Percentiles rank a stretch among this genome's conserved stretches.
Conservation (phyloP, 2,797 vertebrate species). For the Melanotaenia maccullochi region DNA sequence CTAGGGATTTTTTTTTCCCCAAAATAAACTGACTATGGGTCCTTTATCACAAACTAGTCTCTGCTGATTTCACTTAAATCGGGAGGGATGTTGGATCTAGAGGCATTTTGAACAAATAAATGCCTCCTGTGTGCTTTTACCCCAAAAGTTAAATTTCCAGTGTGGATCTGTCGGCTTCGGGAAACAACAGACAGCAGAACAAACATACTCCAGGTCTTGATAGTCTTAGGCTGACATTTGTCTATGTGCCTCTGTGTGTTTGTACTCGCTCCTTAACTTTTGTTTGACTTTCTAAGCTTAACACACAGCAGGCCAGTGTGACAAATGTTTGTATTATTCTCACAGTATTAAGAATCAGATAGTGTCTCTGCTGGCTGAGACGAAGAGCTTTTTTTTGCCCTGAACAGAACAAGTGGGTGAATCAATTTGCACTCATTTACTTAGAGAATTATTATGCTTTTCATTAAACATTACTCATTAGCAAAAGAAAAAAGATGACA, state of each 20-base stretch:
- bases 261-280: slow-evolving; percentile 1
- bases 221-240: background rate
- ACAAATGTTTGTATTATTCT: slow-evolving; percentile 4
- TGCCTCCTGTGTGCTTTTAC: background rate
- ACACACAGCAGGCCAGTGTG: background rate
- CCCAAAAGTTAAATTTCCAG: background rate
- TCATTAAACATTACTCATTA: slow-evolving; percentile 47
- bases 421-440: slow-evolving; percentile 38
- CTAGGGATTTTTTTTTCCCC: background rate
- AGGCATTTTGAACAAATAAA: background rate
- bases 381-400: slow-evolving; percentile 16
- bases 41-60: background rate
- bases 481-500: slow-evolving; percentile 22
- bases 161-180: background rate
- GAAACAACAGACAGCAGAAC: slow-evolving; percentile 6
- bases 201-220: slow-evolving; percentile 13
- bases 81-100: background rate
- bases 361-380: slow-evolving; percentile 16
- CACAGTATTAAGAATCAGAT: slow-evolving; percentile 9
- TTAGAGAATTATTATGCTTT: slow-evolving; percentile 51
- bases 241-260: background rate
- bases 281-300: slow-evolving; percentile 5
- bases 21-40: background rate
- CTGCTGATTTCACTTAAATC: background rate
- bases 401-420: slow-evolving; percentile 16